These are phyloP conservation scores for Rhamnusium bicolor DNA, from an alignment of 2,888 invertebrate species.

Conservation along the genomic window DNA sequence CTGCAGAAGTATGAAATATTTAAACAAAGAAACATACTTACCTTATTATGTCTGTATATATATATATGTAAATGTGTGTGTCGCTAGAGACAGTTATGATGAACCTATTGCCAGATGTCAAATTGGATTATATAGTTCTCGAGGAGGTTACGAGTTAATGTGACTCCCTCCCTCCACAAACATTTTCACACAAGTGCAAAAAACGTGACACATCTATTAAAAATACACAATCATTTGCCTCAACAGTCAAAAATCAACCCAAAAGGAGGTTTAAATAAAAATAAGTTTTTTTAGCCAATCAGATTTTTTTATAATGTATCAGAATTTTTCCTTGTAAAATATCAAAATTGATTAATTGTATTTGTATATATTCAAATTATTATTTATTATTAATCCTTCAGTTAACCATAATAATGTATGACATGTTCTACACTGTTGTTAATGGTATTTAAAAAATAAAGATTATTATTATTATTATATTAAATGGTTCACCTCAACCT, in stretches of 20 bases:
- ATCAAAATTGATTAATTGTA: neutral
- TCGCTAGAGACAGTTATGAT: neutral
- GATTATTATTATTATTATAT: neutral
- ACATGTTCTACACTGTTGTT: neutral
- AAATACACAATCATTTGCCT: neutral
- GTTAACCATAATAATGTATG: neutral
- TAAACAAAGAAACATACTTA: neutral
- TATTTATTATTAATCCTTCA: neutral
- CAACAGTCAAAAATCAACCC: neutral
- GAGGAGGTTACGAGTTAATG: neutral
- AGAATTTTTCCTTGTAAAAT: neutral
- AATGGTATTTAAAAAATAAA: neutral
- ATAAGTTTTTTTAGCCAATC: neutral
- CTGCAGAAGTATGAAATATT: neutral
- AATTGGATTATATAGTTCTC: neutral
- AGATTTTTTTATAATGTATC: neutral
- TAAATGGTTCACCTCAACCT: no score
- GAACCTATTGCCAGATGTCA: neutral
- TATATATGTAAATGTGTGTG: neutral
- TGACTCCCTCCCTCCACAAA: neutral
- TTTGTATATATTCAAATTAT: neutral
- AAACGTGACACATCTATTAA: neutral
- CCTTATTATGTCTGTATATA: neutral
- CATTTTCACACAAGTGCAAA: neutral
- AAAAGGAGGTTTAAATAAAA: neutral